These are phyloP conservation scores for Schizothorax lantsangensis DNA, from an alignment of 2,797 vertebrate genomes.

Conservation along the genomic window DNA sequence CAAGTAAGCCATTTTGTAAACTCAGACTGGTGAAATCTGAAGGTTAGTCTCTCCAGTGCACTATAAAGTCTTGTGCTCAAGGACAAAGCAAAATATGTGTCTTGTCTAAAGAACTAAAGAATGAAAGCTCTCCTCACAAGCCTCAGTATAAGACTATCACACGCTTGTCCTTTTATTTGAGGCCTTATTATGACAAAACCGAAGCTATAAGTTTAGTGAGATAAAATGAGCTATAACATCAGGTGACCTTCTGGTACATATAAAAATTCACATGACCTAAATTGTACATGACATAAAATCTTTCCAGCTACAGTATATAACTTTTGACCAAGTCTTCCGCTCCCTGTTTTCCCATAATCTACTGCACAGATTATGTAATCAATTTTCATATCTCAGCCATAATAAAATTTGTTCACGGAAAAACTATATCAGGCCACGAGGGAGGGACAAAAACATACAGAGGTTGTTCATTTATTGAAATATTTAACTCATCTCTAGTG, in stretches of 20 bases:
- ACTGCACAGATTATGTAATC: background rate
- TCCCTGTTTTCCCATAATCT: background rate
- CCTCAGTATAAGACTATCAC: conserved; percentile 7
- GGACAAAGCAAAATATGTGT: background rate
- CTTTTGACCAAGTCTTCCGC: background rate
- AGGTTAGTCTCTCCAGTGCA: background rate
- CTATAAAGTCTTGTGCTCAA: conserved; percentile 15
- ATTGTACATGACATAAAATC: background rate
- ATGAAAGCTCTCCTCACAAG: background rate
- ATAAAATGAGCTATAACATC: background rate
- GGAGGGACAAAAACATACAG: background rate
- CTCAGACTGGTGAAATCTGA: background rate
- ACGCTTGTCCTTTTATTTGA: background rate
- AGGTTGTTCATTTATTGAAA: background rate
- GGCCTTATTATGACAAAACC: background rate
- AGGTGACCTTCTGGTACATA: background rate
- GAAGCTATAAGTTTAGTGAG: background rate
- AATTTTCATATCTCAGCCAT: background rate
- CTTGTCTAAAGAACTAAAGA: background rate
- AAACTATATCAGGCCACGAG: background rate
- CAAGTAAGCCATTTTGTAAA: conserved; percentile 2
- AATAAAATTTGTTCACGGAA: background rate
- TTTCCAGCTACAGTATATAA: background rate
- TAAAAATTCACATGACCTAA: conserved; percentile 41
- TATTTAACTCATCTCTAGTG: background rate